These are phyloP conservation scores for Naso thynnoides DNA, from an alignment of 2,797 vertebrate species.

Conservation along the genomic window DNA sequence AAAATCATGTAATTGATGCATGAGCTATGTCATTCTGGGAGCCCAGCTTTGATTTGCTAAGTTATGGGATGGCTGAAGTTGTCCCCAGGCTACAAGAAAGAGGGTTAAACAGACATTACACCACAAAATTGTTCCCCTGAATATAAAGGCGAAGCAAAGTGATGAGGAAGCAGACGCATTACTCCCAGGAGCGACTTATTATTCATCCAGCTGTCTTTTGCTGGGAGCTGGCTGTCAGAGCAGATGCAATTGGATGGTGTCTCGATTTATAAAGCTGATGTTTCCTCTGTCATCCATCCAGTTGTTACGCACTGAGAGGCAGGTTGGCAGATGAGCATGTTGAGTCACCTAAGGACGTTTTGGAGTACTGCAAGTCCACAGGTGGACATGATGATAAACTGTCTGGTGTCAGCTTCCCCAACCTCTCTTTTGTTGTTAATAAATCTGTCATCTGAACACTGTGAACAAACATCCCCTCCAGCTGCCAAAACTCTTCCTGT, in stretches of 20 bases:
- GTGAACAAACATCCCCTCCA: slow-evolving; percentile 30
- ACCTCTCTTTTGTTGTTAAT: slow-evolving; percentile 13
- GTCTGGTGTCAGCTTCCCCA: slow-evolving; percentile 4
- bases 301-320: slow-evolving; percentile 7
- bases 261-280: slow-evolving; percentile 35
- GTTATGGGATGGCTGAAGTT: slow-evolving; percentile 15
- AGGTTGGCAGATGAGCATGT: slow-evolving; percentile 25
- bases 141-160: slow-evolving; percentile 43
- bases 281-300: slow-evolving; percentile 34
- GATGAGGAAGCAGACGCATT: slow-evolving; percentile 40
- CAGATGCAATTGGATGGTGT: slow-evolving; percentile 31
- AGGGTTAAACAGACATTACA: slow-evolving; percentile 30
- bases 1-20: slow-evolving; percentile 10
- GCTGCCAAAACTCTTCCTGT: slow-evolving; percentile 7
- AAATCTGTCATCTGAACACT: slow-evolving; percentile 32
- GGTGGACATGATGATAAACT: slow-evolving; percentile 41
- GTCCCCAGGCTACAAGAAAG: slow-evolving; percentile 6
- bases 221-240: slow-evolving; percentile 35
- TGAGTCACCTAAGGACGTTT: slow-evolving; percentile 25
- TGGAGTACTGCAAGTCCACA: slow-evolving; percentile 16
- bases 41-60: slow-evolving; percentile 7
- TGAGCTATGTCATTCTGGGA: not conserved
- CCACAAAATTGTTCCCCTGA: slow-evolving; percentile 11
- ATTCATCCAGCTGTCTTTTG: slow-evolving; percentile 44
- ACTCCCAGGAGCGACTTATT: slow-evolving; percentile 31